A percentile compares a stretch with the other conserved stretches of the same genome.
Evolutionary conservation across 2,888 invertebrate species (phyloP).

Genomic region (Erpobdella octoculata): DNA sequence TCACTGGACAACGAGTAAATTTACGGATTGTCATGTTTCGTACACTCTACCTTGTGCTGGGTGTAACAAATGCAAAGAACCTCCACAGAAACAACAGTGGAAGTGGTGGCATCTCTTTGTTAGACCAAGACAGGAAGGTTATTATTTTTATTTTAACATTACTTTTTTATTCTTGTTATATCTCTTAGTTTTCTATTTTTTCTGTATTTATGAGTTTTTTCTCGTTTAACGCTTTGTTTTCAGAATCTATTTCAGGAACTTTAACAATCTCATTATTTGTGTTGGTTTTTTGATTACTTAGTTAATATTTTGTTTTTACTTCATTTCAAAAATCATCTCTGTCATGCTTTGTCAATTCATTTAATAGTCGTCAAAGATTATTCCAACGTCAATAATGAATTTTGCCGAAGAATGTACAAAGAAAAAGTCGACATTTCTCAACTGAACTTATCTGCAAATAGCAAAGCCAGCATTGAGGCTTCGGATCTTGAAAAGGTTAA

Average conservation of each 20-base stretch:
- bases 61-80: constrained; percentile 63
- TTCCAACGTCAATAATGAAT: not conserved
- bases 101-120: constrained; percentile 57
- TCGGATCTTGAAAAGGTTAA: no score
- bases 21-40: constrained; percentile 34
- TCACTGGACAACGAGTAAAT: constrained; percentile 39
- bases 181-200: no score
- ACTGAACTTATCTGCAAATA: not conserved
- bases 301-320: not conserved
- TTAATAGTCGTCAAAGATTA: not conserved
- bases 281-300: not conserved
- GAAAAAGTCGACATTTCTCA: not conserved
- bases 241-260: no score
- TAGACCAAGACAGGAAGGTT: constrained; percentile 46
- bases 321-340: not conserved
- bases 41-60: constrained; percentile 74
- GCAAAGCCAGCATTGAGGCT: no score
- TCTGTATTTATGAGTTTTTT: no score
- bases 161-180: not conserved
- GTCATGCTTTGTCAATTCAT: not conserved
- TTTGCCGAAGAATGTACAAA: not conserved
- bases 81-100: constrained; percentile 33
- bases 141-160: not conserved
- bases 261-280: not conserved
- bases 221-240: no score